A percentile compares a stretch with the other conserved stretches of the same genome.
phyloP scores from a whole-genome alignment of 2,797 vertebrate species.

The Tragopan temminckii region DNA sequence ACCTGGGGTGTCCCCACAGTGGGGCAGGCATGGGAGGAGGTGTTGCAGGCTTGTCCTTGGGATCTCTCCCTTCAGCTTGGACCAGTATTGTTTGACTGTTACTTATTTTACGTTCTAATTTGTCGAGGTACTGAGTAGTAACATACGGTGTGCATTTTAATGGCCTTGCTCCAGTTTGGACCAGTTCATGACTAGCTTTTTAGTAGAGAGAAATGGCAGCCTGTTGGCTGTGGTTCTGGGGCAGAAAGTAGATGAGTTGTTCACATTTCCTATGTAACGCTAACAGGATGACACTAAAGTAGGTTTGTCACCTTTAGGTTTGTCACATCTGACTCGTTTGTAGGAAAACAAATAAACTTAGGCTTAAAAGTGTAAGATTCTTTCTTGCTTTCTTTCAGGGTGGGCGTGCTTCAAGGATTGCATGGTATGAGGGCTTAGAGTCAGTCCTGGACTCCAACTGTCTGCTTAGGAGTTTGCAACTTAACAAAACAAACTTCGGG shows the following conservation, averaged over 20 bases:
- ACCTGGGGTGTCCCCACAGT: neutral
- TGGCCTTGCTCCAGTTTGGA: neutral
- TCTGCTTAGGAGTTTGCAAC: neutral
- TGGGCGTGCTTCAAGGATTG: fast-evolving
- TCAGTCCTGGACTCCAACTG: fast-evolving
- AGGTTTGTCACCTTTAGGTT: neutral
- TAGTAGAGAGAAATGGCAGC: neutral
- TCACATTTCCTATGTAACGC: neutral
- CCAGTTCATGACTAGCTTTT: neutral
- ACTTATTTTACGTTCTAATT: fast-evolving
- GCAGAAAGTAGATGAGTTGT: fast-evolving
- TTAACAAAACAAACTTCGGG: neutral
- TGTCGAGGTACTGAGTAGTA: neutral
- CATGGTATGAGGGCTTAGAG: fast-evolving
- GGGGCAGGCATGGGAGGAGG: neutral
- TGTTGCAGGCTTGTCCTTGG: neutral
- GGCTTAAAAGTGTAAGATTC: neutral
- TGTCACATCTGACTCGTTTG: neutral
- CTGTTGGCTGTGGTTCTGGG: neutral
- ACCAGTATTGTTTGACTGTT: neutral
- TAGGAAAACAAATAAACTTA: conserved; percentile 50
- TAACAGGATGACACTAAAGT: neutral
- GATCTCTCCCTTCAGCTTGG: neutral
- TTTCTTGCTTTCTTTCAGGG: neutral
- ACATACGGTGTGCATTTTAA: neutral